Percentiles rank a stretch among this genome's conserved stretches.
Conservation (phyloP, 64 coral and sea anemone genomes). For the Pachyseris speciosa region DNA sequence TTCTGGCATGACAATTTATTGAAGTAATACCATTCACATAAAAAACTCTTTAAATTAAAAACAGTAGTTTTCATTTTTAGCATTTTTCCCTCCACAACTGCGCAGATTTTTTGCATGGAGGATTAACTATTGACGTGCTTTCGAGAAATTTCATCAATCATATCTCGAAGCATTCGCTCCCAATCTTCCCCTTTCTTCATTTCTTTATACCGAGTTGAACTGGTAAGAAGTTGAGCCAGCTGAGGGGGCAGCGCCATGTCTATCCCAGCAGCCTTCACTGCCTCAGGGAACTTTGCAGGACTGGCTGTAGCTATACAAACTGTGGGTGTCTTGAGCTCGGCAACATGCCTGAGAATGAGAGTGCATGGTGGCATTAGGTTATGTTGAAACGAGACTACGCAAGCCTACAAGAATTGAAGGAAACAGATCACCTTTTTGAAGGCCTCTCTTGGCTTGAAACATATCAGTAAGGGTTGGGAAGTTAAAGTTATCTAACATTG, state of each 20-base stretch:
- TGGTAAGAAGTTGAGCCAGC: constrained; percentile 40
- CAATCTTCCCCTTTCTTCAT: constrained; percentile 87
- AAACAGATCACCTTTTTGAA: no score
- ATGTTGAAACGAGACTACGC: no score
- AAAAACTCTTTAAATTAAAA: no score
- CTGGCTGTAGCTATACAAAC: constrained; percentile 85
- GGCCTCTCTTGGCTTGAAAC: no score
- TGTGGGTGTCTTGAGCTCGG: constrained; percentile 7
- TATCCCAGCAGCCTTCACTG: constrained; percentile 79
- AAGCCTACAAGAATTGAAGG: no score
- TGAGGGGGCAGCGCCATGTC: constrained; percentile 38
- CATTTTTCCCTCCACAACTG: no score
- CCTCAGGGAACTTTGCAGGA: constrained; percentile 79
- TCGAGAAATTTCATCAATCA: constrained; percentile 65
- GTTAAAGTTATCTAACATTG: no score
- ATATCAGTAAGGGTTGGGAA: no score
- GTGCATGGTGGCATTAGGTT: neutral
- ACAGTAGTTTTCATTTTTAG: no score
- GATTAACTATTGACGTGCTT: neutral
- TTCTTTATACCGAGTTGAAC: constrained; percentile 63
- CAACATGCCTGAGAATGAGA: neutral
- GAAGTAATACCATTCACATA: no score
- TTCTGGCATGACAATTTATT: no score
- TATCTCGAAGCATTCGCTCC: constrained; percentile 69
- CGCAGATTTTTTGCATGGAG: no score